A percentile compares a stretch with the other conserved stretches of the same genome.
phyloP scores from a whole-genome alignment of 2,888 invertebrate species.

The Tubulanus polymorphus region DNA sequence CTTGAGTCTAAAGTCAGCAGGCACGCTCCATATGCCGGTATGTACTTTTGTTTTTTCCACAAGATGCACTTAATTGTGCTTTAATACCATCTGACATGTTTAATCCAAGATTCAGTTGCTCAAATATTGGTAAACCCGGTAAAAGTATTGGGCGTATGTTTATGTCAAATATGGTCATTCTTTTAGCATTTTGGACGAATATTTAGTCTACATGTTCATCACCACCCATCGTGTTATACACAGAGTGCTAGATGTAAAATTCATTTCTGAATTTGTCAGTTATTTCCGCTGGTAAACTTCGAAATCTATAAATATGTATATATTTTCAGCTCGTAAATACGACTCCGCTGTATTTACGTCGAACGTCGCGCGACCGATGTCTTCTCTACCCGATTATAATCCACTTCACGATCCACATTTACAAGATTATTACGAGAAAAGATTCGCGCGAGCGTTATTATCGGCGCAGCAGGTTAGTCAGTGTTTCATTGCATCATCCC shows the following conservation, averaged over 20 bases:
- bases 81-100: not conserved
- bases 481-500: too few species aligned
- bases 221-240: too few species aligned
- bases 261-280: too few species aligned
- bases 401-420: slow-evolving; percentile 49
- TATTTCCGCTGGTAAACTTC: too few species aligned
- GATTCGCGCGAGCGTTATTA: slow-evolving; percentile 36
- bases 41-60: not conserved
- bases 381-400: slow-evolving; percentile 35
- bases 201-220: too few species aligned
- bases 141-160: too few species aligned
- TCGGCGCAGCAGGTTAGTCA: slow-evolving; percentile 14
- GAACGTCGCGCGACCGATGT: slow-evolving; percentile 26
- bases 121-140: too few species aligned
- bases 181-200: too few species aligned
- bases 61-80: not conserved
- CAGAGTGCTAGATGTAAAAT: too few species aligned
- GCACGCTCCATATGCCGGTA: slow-evolving; percentile 35
- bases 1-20: slow-evolving; percentile 26
- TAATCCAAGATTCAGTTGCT: not conserved
- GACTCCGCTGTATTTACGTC: slow-evolving; percentile 31
- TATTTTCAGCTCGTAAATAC: slow-evolving; percentile 28
- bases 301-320: too few species aligned
- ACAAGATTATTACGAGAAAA: slow-evolving; percentile 41
- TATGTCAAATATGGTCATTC: too few species aligned